These are phyloP conservation scores for Amphipyra tragopoginis DNA, from an alignment of 2,888 invertebrate genomes.

Conservation along the genomic window DNA sequence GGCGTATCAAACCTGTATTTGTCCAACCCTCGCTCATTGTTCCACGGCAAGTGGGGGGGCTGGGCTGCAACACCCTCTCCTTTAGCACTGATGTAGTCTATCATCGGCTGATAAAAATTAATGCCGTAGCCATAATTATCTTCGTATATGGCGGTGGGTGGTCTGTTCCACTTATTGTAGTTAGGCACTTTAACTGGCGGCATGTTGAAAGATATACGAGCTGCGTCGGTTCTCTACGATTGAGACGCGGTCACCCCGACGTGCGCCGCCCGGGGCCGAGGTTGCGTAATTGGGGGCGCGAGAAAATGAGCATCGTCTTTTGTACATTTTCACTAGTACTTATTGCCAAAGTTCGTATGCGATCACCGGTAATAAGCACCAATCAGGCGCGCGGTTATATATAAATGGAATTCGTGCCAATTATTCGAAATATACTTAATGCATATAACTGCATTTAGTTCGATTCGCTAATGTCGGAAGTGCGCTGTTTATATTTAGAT, in stretches of 20 bases:
- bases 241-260: constrained; percentile 62
- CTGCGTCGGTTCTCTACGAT: constrained; percentile 73
- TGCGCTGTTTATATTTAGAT: constrained; percentile 30
- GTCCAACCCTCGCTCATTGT: constrained; percentile 92
- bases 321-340: constrained; percentile 78
- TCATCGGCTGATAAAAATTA: constrained; percentile 96
- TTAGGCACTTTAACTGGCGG: constrained; percentile 84
- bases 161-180: constrained; percentile 87
- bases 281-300: constrained; percentile 76
- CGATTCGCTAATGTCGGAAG: constrained; percentile 37
- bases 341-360: constrained; percentile 80
- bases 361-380: constrained; percentile 77
- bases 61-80: constrained; percentile 81
- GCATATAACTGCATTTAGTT: constrained; percentile 53
- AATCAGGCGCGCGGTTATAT: constrained; percentile 81
- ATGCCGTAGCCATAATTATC: constrained; percentile 96
- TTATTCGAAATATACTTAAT: constrained; percentile 64
- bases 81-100: constrained; percentile 94
- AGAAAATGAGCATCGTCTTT: constrained; percentile 77
- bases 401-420: constrained; percentile 84
- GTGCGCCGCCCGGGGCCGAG: constrained; percentile 71
- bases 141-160: constrained; percentile 93
- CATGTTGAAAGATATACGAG: constrained; percentile 77
- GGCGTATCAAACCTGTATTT: constrained; percentile 92
- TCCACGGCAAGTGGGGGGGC: constrained; percentile 93